Evolutionary conservation across 1,140 invertebrate species (phyloP).

Genomic region (Pseudachorutes palmiensis): DNA sequence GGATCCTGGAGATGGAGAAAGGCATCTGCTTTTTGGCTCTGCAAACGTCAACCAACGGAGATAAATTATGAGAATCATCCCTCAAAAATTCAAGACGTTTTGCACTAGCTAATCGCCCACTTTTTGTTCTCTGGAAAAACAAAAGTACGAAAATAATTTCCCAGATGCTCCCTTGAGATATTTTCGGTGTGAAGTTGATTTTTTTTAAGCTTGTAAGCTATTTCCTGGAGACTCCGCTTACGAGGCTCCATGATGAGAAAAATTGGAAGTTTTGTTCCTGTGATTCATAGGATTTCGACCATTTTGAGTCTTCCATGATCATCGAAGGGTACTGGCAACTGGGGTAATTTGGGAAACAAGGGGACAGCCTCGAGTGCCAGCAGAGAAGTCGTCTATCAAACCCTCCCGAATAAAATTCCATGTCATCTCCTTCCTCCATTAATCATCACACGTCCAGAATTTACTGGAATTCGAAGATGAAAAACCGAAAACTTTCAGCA

Average conservation of each 20-base stretch:
- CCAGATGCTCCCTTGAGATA: neutral
- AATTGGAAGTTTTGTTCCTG: neutral
- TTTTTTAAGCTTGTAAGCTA: neutral
- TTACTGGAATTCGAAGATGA: neutral
- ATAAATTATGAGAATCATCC: neutral
- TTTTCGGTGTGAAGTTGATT: neutral
- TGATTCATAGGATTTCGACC: neutral
- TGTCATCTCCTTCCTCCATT: conserved; percentile 6
- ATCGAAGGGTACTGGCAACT: neutral
- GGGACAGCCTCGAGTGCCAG: neutral
- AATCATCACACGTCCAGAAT: neutral
- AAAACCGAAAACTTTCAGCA: neutral
- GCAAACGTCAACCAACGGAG: too few species aligned
- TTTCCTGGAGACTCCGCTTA: neutral
- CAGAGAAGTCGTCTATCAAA: neutral
- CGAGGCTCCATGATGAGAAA: neutral
- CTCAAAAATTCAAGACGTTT: neutral
- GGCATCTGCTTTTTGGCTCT: conserved; percentile 9
- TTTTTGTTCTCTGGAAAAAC: too few species aligned
- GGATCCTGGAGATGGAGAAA: neutral
- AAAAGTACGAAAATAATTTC: too few species aligned
- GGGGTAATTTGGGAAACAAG: neutral
- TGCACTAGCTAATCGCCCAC: neutral
- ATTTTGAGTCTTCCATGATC: neutral
- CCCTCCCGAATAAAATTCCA: conserved; percentile 9